Percentiles rank a stretch among this genome's conserved stretches.
Conservation (phyloP, 2,888 invertebrate genomes). For the Bhutanitis thaidina region DNA sequence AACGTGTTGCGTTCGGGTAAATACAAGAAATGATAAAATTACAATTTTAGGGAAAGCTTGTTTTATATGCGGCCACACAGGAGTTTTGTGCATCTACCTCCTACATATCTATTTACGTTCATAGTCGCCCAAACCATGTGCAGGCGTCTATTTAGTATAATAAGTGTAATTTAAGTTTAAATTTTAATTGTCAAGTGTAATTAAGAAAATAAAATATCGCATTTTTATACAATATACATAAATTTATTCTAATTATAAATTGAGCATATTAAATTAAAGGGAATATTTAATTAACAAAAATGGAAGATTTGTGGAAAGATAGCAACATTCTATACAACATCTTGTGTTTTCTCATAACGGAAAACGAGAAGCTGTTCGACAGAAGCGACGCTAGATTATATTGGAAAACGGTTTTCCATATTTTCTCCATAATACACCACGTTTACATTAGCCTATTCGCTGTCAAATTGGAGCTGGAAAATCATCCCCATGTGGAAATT, state of each 20-base stretch:
- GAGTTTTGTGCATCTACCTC: slow-evolving; percentile 5
- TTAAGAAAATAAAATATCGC: background rate
- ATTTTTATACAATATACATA: background rate
- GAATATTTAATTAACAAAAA: slow-evolving; percentile 27
- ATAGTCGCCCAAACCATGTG: slow-evolving; percentile 18
- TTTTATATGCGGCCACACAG: slow-evolving; percentile 1
- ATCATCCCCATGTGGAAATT: slow-evolving; percentile 32
- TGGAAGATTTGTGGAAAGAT: slow-evolving; percentile 58
- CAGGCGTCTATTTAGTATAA: slow-evolving; percentile 13
- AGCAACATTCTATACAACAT: slow-evolving; percentile 61
- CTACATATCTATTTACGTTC: background rate
- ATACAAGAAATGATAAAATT: no score
- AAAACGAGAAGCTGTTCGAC: slow-evolving; percentile 65
- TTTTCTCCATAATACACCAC: slow-evolving; percentile 46
- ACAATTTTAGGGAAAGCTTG: background rate
- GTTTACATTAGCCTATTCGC: slow-evolving; percentile 40
- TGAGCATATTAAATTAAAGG: background rate
- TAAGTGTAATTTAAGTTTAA: slow-evolving; percentile 8
- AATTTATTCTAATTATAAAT: no score
- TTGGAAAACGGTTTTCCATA: slow-evolving; percentile 59
- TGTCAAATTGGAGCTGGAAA: slow-evolving; percentile 32
- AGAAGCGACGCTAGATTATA: slow-evolving; percentile 56
- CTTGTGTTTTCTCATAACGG: slow-evolving; percentile 61
- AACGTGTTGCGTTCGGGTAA: no score
- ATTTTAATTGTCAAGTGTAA: background rate